Evolutionary conservation across 1,140 invertebrate species (phyloP), one percentile per base, ranked within the genome.

Genomic region (Drosophila takahashii): DNA sequence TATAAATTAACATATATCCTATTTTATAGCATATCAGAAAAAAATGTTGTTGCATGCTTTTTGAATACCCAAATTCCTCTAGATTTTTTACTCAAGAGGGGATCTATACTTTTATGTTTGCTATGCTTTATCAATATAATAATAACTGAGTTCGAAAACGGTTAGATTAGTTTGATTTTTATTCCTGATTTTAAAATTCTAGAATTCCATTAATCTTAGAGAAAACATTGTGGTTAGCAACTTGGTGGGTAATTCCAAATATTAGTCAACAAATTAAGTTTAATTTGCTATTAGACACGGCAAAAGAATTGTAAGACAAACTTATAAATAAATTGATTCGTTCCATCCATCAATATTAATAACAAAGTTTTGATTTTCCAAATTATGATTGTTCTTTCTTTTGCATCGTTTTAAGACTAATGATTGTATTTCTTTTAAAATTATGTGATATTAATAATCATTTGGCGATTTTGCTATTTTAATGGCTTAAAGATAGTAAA

Each of bases 271-370:
- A 58, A 57, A 57, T 61, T 56, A 61, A 61, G 29, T 58, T 27
- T 3, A 61, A 32, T 58, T 41, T 16, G 13, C 5, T 15, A 39
- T 29, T 58, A 41, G 34, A 29, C 58, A 58, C 26, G 26, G 26
- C 7, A 29, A 29, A 16, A 3, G 10, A 54, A 29, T 58, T 41
- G 18, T 36, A 4, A 8, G 37, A 61, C 27, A 11, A 37, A 58
- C 59, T 61, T 58, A 58, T 8, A 37, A 16, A 29, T 34, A 18
- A 57, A 61, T 41, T 37, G 52, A 61, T 61, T 61, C 36, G 59
- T 32, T 58, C 26, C 52, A 61, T 29, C 52, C 36, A 61, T 61
- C 59, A 61, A 41, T 62, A 62, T 34, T 62, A 59, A 57, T 26
- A 62, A 58, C 39, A 36, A 60, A 59, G 16, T 26, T 59, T 42